Conservation (phyloP, 2,888 invertebrate genomes). For the Sisyra nigra region DNA sequence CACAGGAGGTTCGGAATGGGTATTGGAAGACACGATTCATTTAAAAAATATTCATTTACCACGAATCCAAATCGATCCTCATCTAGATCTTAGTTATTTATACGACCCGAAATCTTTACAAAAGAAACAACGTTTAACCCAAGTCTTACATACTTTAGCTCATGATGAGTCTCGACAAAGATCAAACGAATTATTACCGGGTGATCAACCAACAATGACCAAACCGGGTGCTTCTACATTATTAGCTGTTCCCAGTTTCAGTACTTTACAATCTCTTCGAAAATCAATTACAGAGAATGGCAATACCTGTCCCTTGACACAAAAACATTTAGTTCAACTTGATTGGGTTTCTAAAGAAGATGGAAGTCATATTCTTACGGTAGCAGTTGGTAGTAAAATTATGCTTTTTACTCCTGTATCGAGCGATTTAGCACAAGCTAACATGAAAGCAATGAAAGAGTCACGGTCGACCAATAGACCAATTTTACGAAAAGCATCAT, state of each 20-base stretch:
- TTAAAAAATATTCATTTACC: slow-evolving; percentile 82
- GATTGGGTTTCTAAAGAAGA: slow-evolving; percentile 99
- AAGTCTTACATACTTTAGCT: slow-evolving; percentile 65
- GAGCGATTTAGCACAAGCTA: slow-evolving; percentile 87
- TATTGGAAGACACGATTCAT: slow-evolving; percentile 89
- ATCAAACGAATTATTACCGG: slow-evolving; percentile 20
- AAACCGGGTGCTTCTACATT: slow-evolving; percentile 28
- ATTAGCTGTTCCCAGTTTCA: slow-evolving; percentile 79
- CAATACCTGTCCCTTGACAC: slow-evolving; percentile 77
- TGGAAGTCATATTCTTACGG: slow-evolving; percentile 93
- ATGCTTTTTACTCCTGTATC: slow-evolving; percentile 87
- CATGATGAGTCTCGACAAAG: slow-evolving; percentile 50
- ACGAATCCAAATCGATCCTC: slow-evolving; percentile 62
- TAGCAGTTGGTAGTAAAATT: slow-evolving; percentile 87
- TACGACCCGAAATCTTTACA: slow-evolving; percentile 65
- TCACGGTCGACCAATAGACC: slow-evolving; percentile 71
- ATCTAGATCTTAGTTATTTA: slow-evolving; percentile 67
- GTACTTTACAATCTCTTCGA: slow-evolving; percentile 71
- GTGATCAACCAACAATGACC: slow-evolving; percentile 24
- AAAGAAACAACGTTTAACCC: slow-evolving; percentile 67
- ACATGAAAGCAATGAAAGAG: slow-evolving; percentile 52
- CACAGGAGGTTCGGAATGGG: slow-evolving; percentile 89
- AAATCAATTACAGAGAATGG: slow-evolving; percentile 85
- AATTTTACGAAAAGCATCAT: slow-evolving; percentile 78
- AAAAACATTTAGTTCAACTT: slow-evolving; percentile 84